Evolutionary conservation across 2,888 invertebrate genomes (phyloP).

Genomic region (Xylota sylvarum): DNA sequence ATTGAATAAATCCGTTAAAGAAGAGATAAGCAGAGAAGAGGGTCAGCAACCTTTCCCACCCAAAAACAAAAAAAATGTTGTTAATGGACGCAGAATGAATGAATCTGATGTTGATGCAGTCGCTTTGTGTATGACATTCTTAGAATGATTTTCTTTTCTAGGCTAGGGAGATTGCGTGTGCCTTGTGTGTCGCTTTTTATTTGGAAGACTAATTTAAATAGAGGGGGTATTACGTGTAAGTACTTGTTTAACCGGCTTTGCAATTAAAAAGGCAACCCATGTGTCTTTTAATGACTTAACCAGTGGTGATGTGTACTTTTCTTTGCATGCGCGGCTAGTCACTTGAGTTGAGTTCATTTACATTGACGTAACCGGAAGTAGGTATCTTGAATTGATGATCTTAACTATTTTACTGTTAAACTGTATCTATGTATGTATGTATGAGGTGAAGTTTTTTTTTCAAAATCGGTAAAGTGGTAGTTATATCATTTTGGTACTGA

Average conservation of each 20-base stretch:
- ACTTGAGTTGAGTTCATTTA: background rate
- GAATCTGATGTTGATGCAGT: conserved; percentile 57
- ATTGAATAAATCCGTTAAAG: conserved; percentile 71
- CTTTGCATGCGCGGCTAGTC: background rate
- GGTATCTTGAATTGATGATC: conserved; percentile 3
- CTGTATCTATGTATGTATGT: background rate
- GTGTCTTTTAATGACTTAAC: conserved; percentile 39
- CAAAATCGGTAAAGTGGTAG: too few relatives aligned
- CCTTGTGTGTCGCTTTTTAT: background rate
- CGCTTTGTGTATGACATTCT: conserved; percentile 21
- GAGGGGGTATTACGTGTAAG: conserved; percentile 16
- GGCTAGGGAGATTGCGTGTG: conserved; percentile 32
- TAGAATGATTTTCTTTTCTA: conserved; percentile 33
- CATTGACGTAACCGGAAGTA: conserved; percentile 27
- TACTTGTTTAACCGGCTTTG: conserved; percentile 57
- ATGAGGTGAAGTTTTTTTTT: too few relatives aligned
- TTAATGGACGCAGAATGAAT: conserved; percentile 61
- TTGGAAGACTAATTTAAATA: background rate
- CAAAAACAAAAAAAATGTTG: conserved; percentile 51
- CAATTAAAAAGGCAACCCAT: conserved; percentile 31
- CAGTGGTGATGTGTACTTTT: conserved; percentile 7
- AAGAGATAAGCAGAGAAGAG: conserved; percentile 60
- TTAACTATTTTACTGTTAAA: background rate
- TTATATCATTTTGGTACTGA: too few relatives aligned
- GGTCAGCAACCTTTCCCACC: conserved; percentile 43